Base-by-base conservation (phyloP, 2,797 vertebrate species). In the Melanotaenia trifasciata region DNA sequence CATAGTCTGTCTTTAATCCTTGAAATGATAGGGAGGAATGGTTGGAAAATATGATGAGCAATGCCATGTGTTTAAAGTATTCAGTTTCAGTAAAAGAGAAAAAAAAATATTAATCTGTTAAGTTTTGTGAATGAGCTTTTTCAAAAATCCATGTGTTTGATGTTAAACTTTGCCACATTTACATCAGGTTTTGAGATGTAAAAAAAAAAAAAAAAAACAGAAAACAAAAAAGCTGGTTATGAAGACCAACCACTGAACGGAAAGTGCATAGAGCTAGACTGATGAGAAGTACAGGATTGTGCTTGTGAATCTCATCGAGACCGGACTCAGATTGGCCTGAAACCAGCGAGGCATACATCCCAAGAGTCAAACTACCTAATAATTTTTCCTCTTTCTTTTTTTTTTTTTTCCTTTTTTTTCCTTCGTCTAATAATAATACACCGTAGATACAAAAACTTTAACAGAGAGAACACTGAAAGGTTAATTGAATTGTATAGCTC, bases 401-500 rank as follows among this genome's bases (percentile, higher is more conserved):
- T 12, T 58, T 26, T 16, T 64, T 26, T 26, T 28, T 28, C n/a
- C n/a, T 60, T 73, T 79, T 64, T 60, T 62, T 81, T 79, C 76
- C 87, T 79, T 68, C 80, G 84, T 87, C 45, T 79, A 85, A 79
- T 78, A 81, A 89, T 86, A 81, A 66, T 63, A 75, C 62, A 87
- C 81, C 84, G 77, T 83, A 84, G 87, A 78, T 61, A 91, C 68
- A 87, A 80, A 86, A 84, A 80, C 68, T 89, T 85, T 62, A 78
- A 88, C 89, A 92, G 74, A 92, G 83, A 82, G 90, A 88, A 89
- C 85, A 90, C 84, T 83, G 84, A 87, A 72, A 72, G 79, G 81
- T 88, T 87, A 84, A 92, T 88, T 93, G 89, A 84, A 89, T 81
- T 86, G 88, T 88, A 72, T 88, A 86, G 82, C 87, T 92, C 90